Evolutionary conservation across 2,888 invertebrate species (phyloP), one percentile per base, ranked within the genome.

Genomic region (Stenodema calcarata): DNA sequence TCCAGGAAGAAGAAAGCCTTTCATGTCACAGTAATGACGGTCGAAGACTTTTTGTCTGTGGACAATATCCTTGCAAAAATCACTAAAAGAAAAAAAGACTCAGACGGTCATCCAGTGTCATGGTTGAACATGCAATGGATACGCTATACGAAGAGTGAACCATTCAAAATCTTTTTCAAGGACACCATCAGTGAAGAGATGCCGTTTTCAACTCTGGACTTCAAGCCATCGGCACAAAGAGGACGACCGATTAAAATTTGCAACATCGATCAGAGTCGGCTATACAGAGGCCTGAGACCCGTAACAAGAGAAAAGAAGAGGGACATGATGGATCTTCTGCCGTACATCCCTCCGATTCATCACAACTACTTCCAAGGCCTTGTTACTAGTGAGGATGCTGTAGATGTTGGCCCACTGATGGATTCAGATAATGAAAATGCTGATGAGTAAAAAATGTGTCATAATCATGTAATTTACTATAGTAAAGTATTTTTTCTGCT

Each of bases 101-200:
- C 2, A 23, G 18, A 18, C 69, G 18, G 18, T 12, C 1, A 3
- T 69, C 9, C 69, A 11, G 69, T 27, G 4, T 11, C 4, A 30
- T 75, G 75, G 75, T n/a, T 75, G 35, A 75, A 75, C 35, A 75
- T 75, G 2, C 75, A 75, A 35, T 75, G 75, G 75, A 75, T 75
- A 75, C 75, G 75, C 6, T 12, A 30, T 41, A 11, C n/a, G 35
- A 75, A 75, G 12, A 35, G 30, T 35, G 7, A 75, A 35, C 75
- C 75, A 12, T 28, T 30, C 75, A 75, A 30, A 30, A 6, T 75
- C 41, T 75, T 35, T 1, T 75, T 30, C 9, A 28, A 69, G 18
- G 69, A 69, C 4, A 69, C 69, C 12, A 1, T 69, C 9, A 69
- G 18, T 69, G 69, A 69, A 23, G 6, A 69, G 2, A 69, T 69